Conservation (phyloP, 23 tunicate genomes). For the Aplidium turbinatum region DNA sequence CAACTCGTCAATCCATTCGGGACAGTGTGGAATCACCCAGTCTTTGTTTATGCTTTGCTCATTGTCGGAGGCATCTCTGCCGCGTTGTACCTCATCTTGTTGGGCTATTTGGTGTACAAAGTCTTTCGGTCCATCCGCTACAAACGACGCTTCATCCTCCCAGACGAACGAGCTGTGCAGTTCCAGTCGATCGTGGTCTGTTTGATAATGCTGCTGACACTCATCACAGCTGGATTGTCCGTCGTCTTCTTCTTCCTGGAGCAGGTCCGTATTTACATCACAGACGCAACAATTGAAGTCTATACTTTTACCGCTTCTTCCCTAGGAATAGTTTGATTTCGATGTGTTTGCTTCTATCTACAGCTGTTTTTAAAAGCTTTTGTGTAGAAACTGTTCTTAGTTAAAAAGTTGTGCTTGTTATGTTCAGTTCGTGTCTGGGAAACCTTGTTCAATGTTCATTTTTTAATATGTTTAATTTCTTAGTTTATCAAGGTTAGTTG, state of each 20-base stretch:
- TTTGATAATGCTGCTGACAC: slow-evolving; percentile 65
- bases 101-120: slow-evolving; percentile 60
- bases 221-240: slow-evolving; percentile 69
- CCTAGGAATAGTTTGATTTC: too few relatives aligned
- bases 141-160: slow-evolving; percentile 61
- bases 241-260: slow-evolving; percentile 68
- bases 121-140: slow-evolving; percentile 65
- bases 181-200: slow-evolving; percentile 55
- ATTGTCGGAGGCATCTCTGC: slow-evolving; percentile 51
- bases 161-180: slow-evolving; percentile 36
- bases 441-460: too few relatives aligned
- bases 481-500: too few relatives aligned
- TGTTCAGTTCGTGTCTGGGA: too few relatives aligned
- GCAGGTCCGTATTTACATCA: slow-evolving; percentile 47
- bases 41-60: slow-evolving; percentile 47
- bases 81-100: slow-evolving; percentile 43
- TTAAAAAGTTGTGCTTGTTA: too few relatives aligned
- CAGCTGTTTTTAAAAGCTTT: too few relatives aligned
- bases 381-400: too few relatives aligned
- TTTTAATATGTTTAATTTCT: too few relatives aligned
- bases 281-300: too few relatives aligned
- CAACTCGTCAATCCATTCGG: slow-evolving; percentile 74
- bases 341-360: too few relatives aligned
- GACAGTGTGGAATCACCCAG: slow-evolving; percentile 81
- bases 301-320: too few relatives aligned